A percentile compares a stretch with the other conserved stretches of the same genome.
Conservation (phyloP, 2,113 vertebrate species). For the Cinclus mexicanus region DNA sequence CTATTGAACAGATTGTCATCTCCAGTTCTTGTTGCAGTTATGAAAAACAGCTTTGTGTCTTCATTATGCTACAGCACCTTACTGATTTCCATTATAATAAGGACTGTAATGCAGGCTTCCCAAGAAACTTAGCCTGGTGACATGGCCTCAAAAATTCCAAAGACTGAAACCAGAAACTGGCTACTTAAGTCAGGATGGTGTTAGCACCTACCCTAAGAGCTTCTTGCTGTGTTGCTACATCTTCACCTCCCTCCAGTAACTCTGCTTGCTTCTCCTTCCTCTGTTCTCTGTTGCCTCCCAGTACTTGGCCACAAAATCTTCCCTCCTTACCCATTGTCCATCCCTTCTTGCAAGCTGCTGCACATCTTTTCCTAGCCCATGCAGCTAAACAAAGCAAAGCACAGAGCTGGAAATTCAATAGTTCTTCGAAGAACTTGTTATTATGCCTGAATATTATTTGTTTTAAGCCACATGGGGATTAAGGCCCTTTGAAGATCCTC, state of each 20-base stretch:
- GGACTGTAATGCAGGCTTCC: neutral
- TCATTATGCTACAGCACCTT: neutral
- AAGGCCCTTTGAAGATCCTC: constrained; percentile 3
- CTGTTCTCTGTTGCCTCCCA: neutral
- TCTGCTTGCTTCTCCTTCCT: neutral
- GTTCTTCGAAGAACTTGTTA: neutral
- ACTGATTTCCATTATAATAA: neutral
- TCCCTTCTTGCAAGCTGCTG: neutral
- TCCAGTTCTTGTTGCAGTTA: neutral
- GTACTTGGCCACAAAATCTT: neutral
- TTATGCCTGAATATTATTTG: neutral
- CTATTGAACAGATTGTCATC: neutral
- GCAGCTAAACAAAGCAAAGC: neutral
- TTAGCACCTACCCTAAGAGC: neutral
- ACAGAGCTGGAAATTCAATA: neutral
- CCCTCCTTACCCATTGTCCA: neutral
- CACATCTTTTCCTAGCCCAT: neutral
- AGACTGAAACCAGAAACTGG: neutral
- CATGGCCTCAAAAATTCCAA: neutral
- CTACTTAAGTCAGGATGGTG: neutral
- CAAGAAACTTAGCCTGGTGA: neutral
- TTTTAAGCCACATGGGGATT: neutral
- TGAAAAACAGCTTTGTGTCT: constrained; percentile 1
- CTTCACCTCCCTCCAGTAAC: neutral
- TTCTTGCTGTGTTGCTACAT: neutral